Base-by-base conservation (phyloP, 2,113 vertebrate species). In the Ia io region DNA sequence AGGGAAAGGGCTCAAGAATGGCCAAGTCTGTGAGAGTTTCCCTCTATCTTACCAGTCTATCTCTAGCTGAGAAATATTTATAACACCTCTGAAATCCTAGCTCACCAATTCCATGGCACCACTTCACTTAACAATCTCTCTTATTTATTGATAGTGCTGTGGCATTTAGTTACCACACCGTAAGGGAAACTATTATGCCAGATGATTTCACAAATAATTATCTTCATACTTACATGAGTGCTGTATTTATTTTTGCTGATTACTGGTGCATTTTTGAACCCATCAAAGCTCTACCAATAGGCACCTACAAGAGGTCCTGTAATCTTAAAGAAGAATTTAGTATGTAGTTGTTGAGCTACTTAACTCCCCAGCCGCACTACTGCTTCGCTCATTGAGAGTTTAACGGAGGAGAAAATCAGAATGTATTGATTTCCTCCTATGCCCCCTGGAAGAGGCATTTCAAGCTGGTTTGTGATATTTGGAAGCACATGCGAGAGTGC, bases 391-490 rank as follows among this genome's bases (percentile, higher is more conserved):
- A 74, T 13, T 95, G 93, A 96, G 89, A 63, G 13, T 89, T 97
- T 97, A 97, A 98, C 3, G 76, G 84, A 97, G 97, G 87, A 96
- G 86, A 97, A 97, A 98, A 97, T 97, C 67, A 97, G 96, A 97
- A 98, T 12, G 32, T 96, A 96, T 71, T 94, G 90, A 96, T 98
- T 97, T 96, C 61, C 91, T 70, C 88, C 93, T 94, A 35, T 86
- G 82, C 42, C 23, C 63, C 61, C 84, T 49, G 30, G 85, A 80
- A 97, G 69, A 97, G 96, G 42, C 3, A 18, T 93, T 84, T 80
- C 42, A 84, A 63, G 14, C 65, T 97, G 44, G 88, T 97, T 88
- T 90, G 63, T 5, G 88, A 90, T 89, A 82, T 3, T 97, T 91
- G 84, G 96, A 14, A 91, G 59, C 74, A 86, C 92, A 87, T 0